phyloP scores from a whole-genome alignment of 23 tunicate species.

The Ascidia mentula region DNA sequence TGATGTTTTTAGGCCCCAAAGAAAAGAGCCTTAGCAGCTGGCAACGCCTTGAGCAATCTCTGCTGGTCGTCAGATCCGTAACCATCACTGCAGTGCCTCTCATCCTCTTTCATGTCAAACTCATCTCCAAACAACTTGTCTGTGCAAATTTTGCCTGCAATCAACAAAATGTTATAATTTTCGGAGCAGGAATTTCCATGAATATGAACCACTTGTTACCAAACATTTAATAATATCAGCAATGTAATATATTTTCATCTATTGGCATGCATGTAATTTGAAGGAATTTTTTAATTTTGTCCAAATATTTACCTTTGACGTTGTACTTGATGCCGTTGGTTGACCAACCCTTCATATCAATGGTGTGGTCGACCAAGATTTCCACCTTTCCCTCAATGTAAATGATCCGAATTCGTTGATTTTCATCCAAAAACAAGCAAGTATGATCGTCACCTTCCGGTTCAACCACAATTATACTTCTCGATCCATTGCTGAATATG shows the following conservation, averaged over 20 bases:
- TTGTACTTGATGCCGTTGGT: not conserved
- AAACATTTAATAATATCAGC: too few species aligned
- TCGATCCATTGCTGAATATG: not conserved
- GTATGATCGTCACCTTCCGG: not conserved
- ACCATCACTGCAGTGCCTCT: slow-evolving; percentile 2
- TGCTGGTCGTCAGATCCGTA: not conserved
- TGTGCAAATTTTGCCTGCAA: not conserved
- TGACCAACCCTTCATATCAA: not conserved
- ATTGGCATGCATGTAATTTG: too few species aligned
- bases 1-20: not conserved
- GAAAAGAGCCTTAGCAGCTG: slow-evolving; percentile 2
- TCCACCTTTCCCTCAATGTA: not conserved
- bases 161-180: too few species aligned
- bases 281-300: too few species aligned
- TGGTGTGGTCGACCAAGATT: not conserved
- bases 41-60: not conserved
- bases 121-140: slow-evolving; percentile 6
- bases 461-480: not conserved
- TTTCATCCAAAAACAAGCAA: not conserved
- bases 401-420: not conserved
- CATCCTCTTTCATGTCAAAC: not conserved
- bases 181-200: too few species aligned
- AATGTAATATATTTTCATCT: too few species aligned
- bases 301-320: slow-evolving; percentile 4
- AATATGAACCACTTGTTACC: too few species aligned